phyloP scores from a whole-genome alignment of 2,888 invertebrate genomes.

The Ophraella communa region DNA sequence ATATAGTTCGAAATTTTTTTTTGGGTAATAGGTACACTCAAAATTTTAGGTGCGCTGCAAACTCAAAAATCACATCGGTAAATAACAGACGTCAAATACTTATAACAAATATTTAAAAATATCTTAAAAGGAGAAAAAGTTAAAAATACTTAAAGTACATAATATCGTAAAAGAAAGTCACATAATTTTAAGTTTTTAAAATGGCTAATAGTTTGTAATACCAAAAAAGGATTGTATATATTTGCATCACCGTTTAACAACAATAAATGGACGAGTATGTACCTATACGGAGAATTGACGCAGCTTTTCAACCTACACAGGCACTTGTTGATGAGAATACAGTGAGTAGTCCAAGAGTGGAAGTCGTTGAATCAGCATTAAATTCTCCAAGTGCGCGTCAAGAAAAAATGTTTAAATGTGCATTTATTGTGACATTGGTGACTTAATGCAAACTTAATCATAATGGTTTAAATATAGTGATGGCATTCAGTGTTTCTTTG shows the following conservation, averaged over 20 bases:
- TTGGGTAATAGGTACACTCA: too few relatives aligned
- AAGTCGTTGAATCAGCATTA: conserved; percentile 6
- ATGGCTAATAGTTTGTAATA: background rate
- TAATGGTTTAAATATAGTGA: background rate
- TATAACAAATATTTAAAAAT: too few relatives aligned
- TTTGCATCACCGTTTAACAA: too few relatives aligned
- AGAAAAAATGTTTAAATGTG: conserved; percentile 1
- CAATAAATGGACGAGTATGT: background rate
- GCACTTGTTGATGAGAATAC: conserved; percentile 10
- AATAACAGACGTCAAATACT: too few relatives aligned
- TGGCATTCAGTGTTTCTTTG: background rate
- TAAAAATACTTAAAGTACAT: too few relatives aligned
- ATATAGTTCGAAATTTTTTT: too few relatives aligned
- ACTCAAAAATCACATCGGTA: too few relatives aligned
- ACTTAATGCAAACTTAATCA: background rate
- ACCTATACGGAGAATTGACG: background rate
- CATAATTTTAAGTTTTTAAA: background rate
- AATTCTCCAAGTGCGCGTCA: background rate
- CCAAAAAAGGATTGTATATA: conserved; percentile 16
- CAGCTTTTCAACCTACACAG: conserved; percentile 11
- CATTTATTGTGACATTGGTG: background rate
- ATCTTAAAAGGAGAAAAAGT: too few relatives aligned
- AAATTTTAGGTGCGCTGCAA: too few relatives aligned
- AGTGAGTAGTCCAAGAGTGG: background rate
- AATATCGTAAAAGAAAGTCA: background rate